Conservation (phyloP, 2,888 invertebrate species). For the Lasioglossum leucozonium region DNA sequence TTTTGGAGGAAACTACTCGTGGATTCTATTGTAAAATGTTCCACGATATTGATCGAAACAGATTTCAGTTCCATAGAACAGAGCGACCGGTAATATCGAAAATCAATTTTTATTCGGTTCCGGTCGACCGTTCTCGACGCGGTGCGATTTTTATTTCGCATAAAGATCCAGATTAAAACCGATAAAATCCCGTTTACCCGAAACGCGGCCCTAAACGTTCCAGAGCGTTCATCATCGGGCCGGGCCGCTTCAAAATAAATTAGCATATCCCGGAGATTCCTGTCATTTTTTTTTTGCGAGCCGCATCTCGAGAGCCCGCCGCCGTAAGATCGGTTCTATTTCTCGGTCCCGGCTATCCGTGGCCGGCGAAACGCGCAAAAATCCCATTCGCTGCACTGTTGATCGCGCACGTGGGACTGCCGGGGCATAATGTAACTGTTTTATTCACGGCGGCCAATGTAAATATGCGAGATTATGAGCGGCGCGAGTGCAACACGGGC, state of each 20-base stretch:
- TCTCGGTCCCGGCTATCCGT: background rate
- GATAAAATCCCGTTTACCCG: background rate
- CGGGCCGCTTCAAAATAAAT: background rate
- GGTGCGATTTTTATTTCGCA: too few relatives aligned
- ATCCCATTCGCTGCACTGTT: constrained; percentile 16
- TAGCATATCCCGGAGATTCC: background rate
- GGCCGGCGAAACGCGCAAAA: constrained; percentile 39
- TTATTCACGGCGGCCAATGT: constrained; percentile 80
- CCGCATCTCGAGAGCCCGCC: background rate
- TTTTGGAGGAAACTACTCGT: too few relatives aligned
- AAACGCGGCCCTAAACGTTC: background rate
- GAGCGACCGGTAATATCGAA: too few relatives aligned
- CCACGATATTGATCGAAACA: too few relatives aligned
- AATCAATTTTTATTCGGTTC: too few relatives aligned
- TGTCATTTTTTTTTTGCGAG: background rate
- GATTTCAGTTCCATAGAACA: too few relatives aligned
- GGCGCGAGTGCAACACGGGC: constrained; percentile 35
- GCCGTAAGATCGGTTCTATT: background rate
- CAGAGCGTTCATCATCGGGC: background rate
- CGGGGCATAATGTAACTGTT: constrained; percentile 82
- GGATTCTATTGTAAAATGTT: too few relatives aligned
- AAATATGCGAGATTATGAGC: constrained; percentile 83
- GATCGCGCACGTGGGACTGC: constrained; percentile 64
- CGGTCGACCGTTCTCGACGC: too few relatives aligned
- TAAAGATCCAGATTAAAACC: background rate